phyloP scores from a whole-genome alignment of 1,140 invertebrate genomes.

The Rhyacophila brunnea region DNA sequence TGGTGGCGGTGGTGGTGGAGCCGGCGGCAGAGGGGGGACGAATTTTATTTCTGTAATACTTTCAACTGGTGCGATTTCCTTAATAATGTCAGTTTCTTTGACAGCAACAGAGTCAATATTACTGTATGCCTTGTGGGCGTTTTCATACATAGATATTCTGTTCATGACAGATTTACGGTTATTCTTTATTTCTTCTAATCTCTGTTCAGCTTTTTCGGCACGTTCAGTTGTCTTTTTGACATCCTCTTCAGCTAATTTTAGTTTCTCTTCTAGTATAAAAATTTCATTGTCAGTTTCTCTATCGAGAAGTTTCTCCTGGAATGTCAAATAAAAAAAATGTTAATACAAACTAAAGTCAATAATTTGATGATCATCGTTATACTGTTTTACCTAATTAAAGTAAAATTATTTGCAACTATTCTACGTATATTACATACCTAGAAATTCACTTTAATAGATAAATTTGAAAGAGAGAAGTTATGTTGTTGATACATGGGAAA shows the following conservation, averaged over 20 bases:
- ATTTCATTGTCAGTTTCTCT: constrained; percentile 65
- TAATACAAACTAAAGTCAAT: no score
- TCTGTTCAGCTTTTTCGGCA: constrained; percentile 62
- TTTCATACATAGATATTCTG: constrained; percentile 45
- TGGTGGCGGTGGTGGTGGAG: constrained; percentile 47
- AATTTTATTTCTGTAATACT: constrained; percentile 1
- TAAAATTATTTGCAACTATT: no score
- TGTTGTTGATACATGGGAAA: no score
- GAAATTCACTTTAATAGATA: no score
- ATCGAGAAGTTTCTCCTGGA: constrained; percentile 66
- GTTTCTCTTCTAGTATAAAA: constrained; percentile 67
- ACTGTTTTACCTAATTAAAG: no score
- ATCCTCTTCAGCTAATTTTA: constrained; percentile 67
- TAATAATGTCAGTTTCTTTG: not conserved
- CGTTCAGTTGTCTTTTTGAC: constrained; percentile 59
- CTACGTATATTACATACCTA: no score
- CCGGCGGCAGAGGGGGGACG: constrained; percentile 46
- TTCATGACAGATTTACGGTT: constrained; percentile 37
- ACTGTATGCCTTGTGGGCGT: constrained; percentile 1
- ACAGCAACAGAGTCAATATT: not conserved
- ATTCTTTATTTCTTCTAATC: constrained; percentile 39
- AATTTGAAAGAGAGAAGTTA: no score
- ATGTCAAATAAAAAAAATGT: constrained; percentile 17
- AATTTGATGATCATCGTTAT: no score
- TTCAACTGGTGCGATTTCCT: not conserved